phyloP scores from a whole-genome alignment of 2,797 vertebrate genomes.

The Rhynchonycteris naso region DNA sequence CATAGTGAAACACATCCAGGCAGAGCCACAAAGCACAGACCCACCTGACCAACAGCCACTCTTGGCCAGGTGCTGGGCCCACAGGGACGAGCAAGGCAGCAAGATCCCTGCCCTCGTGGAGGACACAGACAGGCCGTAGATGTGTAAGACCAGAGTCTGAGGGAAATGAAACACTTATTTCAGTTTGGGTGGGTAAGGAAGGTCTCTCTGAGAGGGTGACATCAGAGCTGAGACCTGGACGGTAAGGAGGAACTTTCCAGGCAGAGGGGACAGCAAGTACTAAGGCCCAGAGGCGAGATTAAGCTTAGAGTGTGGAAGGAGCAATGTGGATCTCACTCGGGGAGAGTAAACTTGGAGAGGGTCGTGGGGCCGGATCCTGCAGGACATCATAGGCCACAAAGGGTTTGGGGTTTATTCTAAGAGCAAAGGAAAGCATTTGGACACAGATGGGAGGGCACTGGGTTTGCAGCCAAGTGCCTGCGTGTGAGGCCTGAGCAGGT shows the following conservation, averaged over 20 bases:
- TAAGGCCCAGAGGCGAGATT: not conserved
- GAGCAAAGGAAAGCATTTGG: not conserved
- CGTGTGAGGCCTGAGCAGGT: not conserved
- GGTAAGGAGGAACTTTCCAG: not conserved
- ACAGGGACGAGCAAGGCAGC: not conserved
- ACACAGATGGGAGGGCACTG: not conserved
- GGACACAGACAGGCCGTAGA: not conserved
- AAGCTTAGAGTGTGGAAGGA: not conserved
- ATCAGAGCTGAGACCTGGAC: not conserved
- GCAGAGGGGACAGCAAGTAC: not conserved
- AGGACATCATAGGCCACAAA: not conserved
- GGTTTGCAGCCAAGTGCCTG: not conserved
- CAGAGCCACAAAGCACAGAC: not conserved
- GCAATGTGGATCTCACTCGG: not conserved
- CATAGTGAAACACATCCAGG: not conserved
- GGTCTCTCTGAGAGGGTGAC: not conserved
- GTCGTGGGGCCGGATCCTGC: not conserved
- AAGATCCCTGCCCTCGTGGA: rapidly evolving
- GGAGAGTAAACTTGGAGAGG: not conserved
- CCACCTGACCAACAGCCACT: not conserved
- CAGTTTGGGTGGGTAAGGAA: not conserved
- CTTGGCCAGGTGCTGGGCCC: not conserved
- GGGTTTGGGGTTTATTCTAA: not conserved
- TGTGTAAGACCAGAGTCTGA: rapidly evolving
- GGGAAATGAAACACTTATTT: not conserved